These are phyloP conservation scores for Vultur gryphus DNA, from an alignment of 2,797 vertebrate genomes.

Conservation along the genomic window DNA sequence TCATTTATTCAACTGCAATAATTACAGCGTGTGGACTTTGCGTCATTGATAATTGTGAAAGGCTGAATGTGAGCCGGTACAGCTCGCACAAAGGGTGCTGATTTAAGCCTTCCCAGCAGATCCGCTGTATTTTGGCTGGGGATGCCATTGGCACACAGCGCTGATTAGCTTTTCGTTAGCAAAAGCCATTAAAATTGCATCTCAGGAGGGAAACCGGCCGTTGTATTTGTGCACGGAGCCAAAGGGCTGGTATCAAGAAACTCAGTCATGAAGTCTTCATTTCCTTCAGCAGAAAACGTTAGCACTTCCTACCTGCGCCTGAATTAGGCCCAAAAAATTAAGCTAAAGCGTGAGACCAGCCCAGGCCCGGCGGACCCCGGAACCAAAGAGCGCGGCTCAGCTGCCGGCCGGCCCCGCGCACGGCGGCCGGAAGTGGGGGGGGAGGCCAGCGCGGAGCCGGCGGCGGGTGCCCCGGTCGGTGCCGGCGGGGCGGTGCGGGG, in stretches of 20 bases:
- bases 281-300: too few relatives aligned
- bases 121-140: background rate
- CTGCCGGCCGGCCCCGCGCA: background rate
- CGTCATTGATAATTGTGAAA: rapidly evolving
- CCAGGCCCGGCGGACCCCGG: background rate
- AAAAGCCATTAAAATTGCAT: background rate
- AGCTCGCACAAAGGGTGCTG: background rate
- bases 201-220: background rate
- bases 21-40: rapidly evolving
- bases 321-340: background rate
- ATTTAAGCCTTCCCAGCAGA: background rate
- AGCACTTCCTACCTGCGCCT: background rate
- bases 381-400: background rate
- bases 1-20: background rate
- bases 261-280: background rate
- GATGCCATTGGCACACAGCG: rapidly evolving
- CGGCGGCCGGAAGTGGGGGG: background rate
- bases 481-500: background rate
- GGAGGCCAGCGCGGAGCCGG: background rate
- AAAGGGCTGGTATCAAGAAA: background rate
- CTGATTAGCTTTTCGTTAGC: background rate
- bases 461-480: background rate
- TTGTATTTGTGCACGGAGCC: background rate
- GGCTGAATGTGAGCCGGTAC: background rate
- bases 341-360: rapidly evolving